Base-by-base conservation (phyloP, 1,140 invertebrate genomes). In the Scaptomyza graminum region DNA sequence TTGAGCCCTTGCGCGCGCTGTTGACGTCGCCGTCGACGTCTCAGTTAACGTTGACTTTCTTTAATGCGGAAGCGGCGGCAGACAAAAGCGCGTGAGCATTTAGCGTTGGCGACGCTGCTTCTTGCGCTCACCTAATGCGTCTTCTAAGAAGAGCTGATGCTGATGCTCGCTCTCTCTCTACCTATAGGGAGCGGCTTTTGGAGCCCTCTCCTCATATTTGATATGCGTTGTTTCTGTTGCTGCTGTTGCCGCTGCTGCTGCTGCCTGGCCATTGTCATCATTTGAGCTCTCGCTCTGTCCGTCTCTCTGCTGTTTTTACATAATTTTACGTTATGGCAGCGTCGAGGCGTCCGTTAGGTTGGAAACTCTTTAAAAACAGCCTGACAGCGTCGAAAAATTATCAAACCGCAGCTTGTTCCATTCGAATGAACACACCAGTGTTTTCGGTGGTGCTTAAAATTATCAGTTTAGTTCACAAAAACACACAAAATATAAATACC, bases 351-450 rank as follows among this genome's bases (percentile, higher is more conserved):
- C 63, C 84, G 76, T 84, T 89, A 90, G 80, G 71, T 90, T 91
- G 76, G 71, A 90, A 87, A 91, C 83, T 92, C 87, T 91, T 92
- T 92, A 92, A 92, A 92, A 92, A 91, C 90, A 91, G 89, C 78
- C 84, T 90, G 90, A 90, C 83, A 83, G 64, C 77, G 74, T 76
- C 83, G 88, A 91, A 89, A 91, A 90, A 79, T 91, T 92, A 91
- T 92, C 91, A 92, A 92, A 91, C 89, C 90, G 88, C 84, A 90
- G 83, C 76, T 90, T 91, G 91, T 92, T 92, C 90, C 91, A 91
- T 91, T 89, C 91, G 91, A 90, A 91, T 91, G 85, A 92, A 90
- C 91, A 92, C 88, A 87, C 79, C 82, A 90, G 88, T 91, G 82
- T 88, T 75, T 87, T 91, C 90, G 88, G 90, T 90, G 87, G 90